Evolutionary conservation across 1,140 invertebrate genomes (phyloP).

Genomic region (Asobara japonica): DNA sequence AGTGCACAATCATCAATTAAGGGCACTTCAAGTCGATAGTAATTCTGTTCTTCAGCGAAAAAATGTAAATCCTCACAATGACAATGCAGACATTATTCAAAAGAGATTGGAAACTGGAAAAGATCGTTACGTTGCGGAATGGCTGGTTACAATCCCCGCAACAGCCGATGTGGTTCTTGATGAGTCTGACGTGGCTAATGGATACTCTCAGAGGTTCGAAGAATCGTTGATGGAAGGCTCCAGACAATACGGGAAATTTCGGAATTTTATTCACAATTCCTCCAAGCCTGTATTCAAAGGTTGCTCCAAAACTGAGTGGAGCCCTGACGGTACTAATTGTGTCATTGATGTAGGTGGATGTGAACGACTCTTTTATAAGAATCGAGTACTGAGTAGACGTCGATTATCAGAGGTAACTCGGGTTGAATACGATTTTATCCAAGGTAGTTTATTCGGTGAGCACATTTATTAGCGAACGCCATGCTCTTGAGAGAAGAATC

Average conservation of each 20-base stretch:
- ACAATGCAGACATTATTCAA: background rate
- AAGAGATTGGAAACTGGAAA: background rate
- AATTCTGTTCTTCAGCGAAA: background rate
- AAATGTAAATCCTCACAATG: background rate
- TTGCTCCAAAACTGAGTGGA: background rate
- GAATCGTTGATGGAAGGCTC: background rate
- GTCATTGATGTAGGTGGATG: slow-evolving; percentile 3
- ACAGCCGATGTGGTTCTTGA: background rate
- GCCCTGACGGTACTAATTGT: background rate
- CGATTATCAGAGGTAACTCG: slow-evolving; percentile 39
- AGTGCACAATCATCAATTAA: background rate
- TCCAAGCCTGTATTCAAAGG: background rate
- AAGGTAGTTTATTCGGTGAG: slow-evolving; percentile 13
- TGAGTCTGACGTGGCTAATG: background rate
- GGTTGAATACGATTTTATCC: background rate
- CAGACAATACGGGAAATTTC: background rate
- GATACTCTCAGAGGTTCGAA: background rate
- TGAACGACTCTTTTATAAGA: slow-evolving; percentile 36
- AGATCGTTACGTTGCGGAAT: slow-evolving; percentile 4
- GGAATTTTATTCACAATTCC: background rate
- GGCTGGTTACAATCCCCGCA: background rate
- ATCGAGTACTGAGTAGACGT: slow-evolving; percentile 42
- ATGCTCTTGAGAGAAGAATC: no score
- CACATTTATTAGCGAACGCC: background rate
- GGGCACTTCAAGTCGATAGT: background rate